phyloP scores from a whole-genome alignment of 2,888 invertebrate genomes.

The Ferrisia virgata region DNA sequence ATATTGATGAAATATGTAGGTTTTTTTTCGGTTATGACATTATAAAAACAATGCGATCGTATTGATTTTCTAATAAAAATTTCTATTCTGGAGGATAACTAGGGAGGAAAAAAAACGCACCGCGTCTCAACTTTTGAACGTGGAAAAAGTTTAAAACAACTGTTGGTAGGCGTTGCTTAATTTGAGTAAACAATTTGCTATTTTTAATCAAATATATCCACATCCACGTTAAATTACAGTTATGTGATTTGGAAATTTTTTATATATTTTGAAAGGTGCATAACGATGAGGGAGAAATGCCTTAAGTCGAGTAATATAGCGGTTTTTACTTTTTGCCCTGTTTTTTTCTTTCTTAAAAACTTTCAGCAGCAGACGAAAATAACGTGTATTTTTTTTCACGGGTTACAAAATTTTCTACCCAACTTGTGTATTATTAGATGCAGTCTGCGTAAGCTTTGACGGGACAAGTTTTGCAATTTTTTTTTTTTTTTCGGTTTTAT shows the following conservation, averaged over 20 bases:
- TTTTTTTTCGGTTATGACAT: neutral
- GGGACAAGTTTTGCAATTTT: neutral
- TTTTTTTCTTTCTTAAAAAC: too few species aligned
- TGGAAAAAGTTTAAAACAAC: neutral
- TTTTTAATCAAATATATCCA: neutral
- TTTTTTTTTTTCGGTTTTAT: neutral
- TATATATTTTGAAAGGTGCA: neutral
- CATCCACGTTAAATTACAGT: neutral
- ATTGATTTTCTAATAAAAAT: conserved; percentile 5
- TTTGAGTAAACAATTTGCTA: neutral
- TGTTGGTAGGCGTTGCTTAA: neutral
- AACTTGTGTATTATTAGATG: too few species aligned
- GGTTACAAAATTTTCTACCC: neutral
- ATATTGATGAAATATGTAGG: neutral
- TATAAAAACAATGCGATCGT: neutral
- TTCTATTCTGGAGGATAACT: neutral
- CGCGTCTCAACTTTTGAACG: neutral
- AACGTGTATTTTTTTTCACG: neutral
- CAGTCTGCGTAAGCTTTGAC: too few species aligned
- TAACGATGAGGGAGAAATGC: neutral
- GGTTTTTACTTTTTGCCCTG: neutral
- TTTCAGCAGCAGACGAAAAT: too few species aligned
- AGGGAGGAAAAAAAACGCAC: neutral
- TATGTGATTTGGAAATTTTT: neutral
- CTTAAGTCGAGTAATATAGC: neutral